Evolutionary conservation across 2,888 invertebrate genomes (phyloP), one percentile per base, ranked within the genome.

Genomic region (Ceriagrion tenellum): DNA sequence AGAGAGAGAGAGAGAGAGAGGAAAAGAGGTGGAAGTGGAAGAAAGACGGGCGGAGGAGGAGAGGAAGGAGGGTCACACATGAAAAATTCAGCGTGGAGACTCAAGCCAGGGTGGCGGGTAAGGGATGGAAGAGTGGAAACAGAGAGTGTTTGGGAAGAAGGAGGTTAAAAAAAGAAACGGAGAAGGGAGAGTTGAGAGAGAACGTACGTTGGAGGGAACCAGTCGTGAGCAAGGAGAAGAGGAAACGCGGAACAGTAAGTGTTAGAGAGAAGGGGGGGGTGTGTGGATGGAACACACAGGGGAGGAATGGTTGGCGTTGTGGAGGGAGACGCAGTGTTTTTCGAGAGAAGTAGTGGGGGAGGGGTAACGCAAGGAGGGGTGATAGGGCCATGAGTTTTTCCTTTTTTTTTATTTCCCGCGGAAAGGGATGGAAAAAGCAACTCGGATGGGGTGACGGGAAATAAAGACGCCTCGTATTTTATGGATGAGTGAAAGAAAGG

Each of bases 381-480:
- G 55, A 10, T 40, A 23, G n/a, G 55, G 55, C 23, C 55, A n/a
- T 55, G 89, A 55, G 55, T 55, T 55, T 55, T 30, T 8, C 16
- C 16, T 56, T 12, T 56, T 59, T 59, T 59, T 59, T 20, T 20
- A 59, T 59, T 59, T 59, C 59, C n/a, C 12, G 89, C n/a, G 35
- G 55, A 55, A 89, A 89, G 13, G 55, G 89, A 55, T 89, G 55
- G 89, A 30, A 89, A 89, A 89, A 55, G 89, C 47, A 89, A 89
- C 47, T 59, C 89, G 55, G 55, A 89, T 47, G 89, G n/a, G 89
- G 55, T 89, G 89, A 55, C 55, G 55, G 89, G 89, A 89, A 89
- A 89, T 89, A 89, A 89, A 89, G 55, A 81, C 81, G 81, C 81
- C 81, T 81, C 81, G 81, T 81, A 81, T 81, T 81, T 81, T 81